phyloP scores from a whole-genome alignment of 2,888 invertebrate species.

The Elegia similella region DNA sequence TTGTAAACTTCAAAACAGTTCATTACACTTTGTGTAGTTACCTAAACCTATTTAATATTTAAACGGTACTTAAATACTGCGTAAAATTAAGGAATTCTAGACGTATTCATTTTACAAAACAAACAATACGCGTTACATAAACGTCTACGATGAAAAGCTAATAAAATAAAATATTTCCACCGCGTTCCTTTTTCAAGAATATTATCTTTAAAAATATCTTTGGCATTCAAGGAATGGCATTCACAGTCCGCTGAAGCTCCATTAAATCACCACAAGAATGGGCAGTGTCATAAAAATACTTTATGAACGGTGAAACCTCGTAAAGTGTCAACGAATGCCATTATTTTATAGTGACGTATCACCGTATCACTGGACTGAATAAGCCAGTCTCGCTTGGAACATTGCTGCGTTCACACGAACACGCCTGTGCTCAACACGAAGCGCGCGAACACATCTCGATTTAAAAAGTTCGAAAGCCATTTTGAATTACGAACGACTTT shows the following conservation, averaged over 20 bases:
- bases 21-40: too few relatives aligned
- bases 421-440: background rate
- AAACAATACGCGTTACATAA: background rate
- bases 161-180: background rate
- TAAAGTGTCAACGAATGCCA: constrained; percentile 23
- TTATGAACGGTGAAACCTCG: constrained; percentile 21
- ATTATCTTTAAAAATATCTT: background rate
- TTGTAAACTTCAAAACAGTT: too few relatives aligned
- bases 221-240: constrained; percentile 12
- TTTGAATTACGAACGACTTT: constrained; percentile 5
- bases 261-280: constrained; percentile 4
- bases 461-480: constrained; percentile 7
- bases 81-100: too few relatives aligned
- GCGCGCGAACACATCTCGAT: constrained; percentile 10
- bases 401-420: constrained; percentile 16
- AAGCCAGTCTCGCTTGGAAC: constrained; percentile 16
- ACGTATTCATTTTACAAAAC: background rate
- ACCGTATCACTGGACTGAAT: constrained; percentile 12
- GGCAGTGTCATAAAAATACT: constrained; percentile 8
- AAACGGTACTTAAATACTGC: too few relatives aligned
- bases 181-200: background rate
- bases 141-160: background rate
- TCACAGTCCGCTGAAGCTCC: constrained; percentile 7
- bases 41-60: too few relatives aligned
- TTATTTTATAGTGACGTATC: constrained; percentile 25